Conservation (phyloP, 2,888 invertebrate genomes). For the Tachina grossa region DNA sequence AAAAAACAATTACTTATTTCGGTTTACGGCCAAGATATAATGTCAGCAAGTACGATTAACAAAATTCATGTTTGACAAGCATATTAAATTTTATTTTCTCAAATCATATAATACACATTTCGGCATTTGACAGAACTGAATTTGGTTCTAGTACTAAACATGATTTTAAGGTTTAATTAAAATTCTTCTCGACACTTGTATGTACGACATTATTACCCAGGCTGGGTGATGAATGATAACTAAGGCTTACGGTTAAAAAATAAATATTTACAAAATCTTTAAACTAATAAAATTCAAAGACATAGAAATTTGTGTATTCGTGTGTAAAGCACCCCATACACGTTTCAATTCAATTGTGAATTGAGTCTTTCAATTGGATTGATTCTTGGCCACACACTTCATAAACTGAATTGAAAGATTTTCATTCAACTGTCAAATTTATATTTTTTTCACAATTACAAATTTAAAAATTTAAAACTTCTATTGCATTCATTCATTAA, state of each 20-base stretch:
- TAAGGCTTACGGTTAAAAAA: slow-evolving; percentile 12
- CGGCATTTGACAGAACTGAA: slow-evolving; percentile 2
- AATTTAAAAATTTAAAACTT: no score
- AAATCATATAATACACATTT: slow-evolving; percentile 4
- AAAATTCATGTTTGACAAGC: slow-evolving; percentile 31
- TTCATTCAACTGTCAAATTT: no score
- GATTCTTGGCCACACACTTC: no score
- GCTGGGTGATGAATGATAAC: slow-evolving; percentile 48
- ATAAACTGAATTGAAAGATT: no score
- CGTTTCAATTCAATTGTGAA: no score
- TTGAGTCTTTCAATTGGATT: no score
- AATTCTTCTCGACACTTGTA: slow-evolving; percentile 47
- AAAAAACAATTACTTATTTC: neutral
- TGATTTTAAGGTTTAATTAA: slow-evolving; percentile 43
- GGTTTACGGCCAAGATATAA: slow-evolving; percentile 15
- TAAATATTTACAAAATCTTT: neutral
- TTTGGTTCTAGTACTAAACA: slow-evolving; percentile 21
- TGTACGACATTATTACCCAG: slow-evolving; percentile 64
- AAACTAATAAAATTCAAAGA: slow-evolving; percentile 18
- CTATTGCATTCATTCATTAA: no score
- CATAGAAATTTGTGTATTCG: neutral
- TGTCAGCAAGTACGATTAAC: slow-evolving; percentile 10
- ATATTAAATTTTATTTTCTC: slow-evolving; percentile 43
- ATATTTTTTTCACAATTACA: no score
- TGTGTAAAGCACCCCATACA: no score